Evolutionary conservation across 1,140 invertebrate genomes (phyloP), one percentile per base, ranked within the genome.

Genomic region (Hormaphis cornu): DNA sequence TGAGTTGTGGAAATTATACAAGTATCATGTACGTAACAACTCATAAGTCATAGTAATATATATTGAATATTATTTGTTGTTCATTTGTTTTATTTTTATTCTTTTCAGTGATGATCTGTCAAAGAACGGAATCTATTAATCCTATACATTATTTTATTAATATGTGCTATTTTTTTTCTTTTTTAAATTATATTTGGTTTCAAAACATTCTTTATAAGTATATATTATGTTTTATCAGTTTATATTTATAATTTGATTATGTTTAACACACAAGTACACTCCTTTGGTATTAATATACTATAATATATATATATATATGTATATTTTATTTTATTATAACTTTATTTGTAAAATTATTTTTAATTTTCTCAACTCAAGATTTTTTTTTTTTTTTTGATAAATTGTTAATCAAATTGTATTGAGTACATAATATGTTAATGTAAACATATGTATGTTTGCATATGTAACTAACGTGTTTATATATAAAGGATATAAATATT

Each of bases 181-280:
- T 66, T 28, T 22, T 46, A 22, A 30, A 46, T 66, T 46, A 48
- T 46, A 66, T 48, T 33, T 7, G 20, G 30, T 66, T 46, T 48
- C 40, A 30, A 42, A 48, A 66, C 59, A 66, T 66, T 66, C 42
- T 46, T 35, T 66, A 50, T 66, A 42, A 16, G 7, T 66, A 66
- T 9, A 6, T 48, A 66, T 66, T 59, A n/a, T 61, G 18, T 42
- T 28, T 61, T 61, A 20, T 66, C 18, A 8, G 24, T 66, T 46
- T 66, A 33, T 48, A 35, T 46, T 48, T 63, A 4, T 7, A 28
- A 30, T 30, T 48, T 16, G 8, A 46, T 66, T 48, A 3, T 30
- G 12, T 46, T 46, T 5, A 12, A 46, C 42, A 48, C 44, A 30
- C n/a, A 66, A 33, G 16, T 35, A 35, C n/a, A 30, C 18, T 7